Percentiles rank a stretch among this genome's conserved stretches.
These are phyloP conservation scores for Polia nebulosa DNA, from an alignment of 2,888 invertebrate species.

Conservation along the genomic window DNA sequence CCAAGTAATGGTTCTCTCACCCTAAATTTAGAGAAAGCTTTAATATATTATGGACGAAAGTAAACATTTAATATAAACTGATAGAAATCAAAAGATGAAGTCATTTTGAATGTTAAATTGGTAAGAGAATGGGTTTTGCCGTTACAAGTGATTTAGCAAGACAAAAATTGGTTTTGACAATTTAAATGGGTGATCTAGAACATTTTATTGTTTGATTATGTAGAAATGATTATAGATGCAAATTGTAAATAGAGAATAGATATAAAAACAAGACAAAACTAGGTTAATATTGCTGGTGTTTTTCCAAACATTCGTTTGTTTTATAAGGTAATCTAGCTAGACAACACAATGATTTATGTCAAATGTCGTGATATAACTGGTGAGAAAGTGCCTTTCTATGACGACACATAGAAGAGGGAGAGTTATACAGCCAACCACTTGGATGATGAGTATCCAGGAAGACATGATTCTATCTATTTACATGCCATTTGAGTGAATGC, in stretches of 20 bases:
- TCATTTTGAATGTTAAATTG: conserved; percentile 45
- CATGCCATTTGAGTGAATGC: too few relatives aligned
- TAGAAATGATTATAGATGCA: conserved; percentile 19
- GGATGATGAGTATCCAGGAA: too few relatives aligned
- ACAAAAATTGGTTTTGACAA: conserved; percentile 8
- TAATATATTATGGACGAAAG: conserved; percentile 57
- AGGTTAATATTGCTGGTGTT: too few relatives aligned
- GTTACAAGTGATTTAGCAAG: conserved; percentile 14
- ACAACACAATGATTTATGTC: not conserved
- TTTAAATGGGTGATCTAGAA: conserved; percentile 6
- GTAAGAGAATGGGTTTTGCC: conserved; percentile 25
- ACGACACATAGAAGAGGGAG: too few relatives aligned
- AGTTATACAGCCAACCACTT: too few relatives aligned
- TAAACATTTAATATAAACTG: conserved; percentile 34
- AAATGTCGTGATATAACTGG: not conserved
- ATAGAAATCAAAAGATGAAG: conserved; percentile 54
- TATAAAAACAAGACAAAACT: not conserved
- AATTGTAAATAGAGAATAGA: not conserved
- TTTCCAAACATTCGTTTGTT: not conserved
- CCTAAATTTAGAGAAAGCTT: conserved; percentile 60
- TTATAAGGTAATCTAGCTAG: too few relatives aligned
- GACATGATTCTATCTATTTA: too few relatives aligned
- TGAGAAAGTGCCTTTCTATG: too few relatives aligned
- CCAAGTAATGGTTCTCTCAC: conserved; percentile 52
- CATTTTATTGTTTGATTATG: conserved; percentile 28